phyloP scores from a whole-genome alignment of 2,888 invertebrate species.

The Drosophila picticornis region DNA sequence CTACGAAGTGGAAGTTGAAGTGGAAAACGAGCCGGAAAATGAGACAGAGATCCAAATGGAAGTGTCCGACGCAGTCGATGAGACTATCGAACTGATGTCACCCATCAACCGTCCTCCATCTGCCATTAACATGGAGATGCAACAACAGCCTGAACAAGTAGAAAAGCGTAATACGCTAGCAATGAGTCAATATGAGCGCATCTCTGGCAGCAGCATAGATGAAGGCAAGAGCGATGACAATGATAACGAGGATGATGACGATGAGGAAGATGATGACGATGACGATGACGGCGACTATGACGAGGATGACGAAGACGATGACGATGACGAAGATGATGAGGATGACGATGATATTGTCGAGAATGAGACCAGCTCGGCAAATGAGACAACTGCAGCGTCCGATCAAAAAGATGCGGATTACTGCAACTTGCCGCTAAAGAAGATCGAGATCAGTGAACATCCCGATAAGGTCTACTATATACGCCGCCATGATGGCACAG shows the following conservation, averaged over 20 bases:
- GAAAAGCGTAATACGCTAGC: not conserved
- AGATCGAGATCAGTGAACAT: constrained; percentile 66
- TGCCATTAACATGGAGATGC: not conserved
- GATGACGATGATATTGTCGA: not conserved
- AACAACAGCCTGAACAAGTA: not conserved
- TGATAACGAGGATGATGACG: constrained; percentile 4
- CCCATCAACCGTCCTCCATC: constrained; percentile 23
- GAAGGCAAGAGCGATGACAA: constrained; percentile 48
- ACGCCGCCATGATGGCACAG: constrained; percentile 82
- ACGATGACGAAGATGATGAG: not conserved
- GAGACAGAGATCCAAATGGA: constrained; percentile 4
- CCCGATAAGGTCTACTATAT: constrained; percentile 83
- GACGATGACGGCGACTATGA: constrained; percentile 1
- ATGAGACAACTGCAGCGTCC: not conserved
- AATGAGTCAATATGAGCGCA: not conserved
- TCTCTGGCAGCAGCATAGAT: constrained; percentile 21
- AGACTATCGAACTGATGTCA: constrained; percentile 16
- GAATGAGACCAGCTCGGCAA: constrained; percentile 5
- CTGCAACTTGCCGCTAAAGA: not conserved
- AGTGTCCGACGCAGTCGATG: constrained; percentile 53
- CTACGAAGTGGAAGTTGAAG: not conserved
- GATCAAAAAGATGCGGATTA: not conserved
- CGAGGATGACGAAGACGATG: constrained; percentile 1
- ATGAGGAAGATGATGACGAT: not conserved
- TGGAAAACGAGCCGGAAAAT: not conserved